Conservation (phyloP, 2,888 invertebrate genomes). For the Conistra vaccinii region DNA sequence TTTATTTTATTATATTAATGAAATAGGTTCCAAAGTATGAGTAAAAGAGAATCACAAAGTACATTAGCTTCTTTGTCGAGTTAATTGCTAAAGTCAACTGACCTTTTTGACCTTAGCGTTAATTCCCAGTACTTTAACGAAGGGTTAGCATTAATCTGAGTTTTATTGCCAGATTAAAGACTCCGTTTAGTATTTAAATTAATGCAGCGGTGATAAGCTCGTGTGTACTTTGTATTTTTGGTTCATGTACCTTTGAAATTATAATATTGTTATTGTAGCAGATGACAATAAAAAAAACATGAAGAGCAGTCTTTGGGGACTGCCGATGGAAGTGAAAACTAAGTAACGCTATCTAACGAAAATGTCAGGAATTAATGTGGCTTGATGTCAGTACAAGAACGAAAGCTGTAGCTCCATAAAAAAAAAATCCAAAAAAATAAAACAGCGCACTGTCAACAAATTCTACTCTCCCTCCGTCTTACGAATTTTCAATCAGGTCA, state of each 20-base stretch:
- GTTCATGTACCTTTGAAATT: slow-evolving; percentile 28
- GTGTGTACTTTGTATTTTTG: slow-evolving; percentile 39
- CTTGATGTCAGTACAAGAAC: no score
- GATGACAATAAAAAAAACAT: slow-evolving; percentile 6
- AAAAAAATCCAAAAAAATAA: no score
- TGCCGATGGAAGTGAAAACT: no score
- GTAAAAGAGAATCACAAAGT: slow-evolving; percentile 13
- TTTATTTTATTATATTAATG: not conserved
- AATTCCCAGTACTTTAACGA: slow-evolving; percentile 56
- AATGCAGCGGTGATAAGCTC: slow-evolving; percentile 49
- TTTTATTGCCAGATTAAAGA: slow-evolving; percentile 50
- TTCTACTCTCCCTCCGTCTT: no score
- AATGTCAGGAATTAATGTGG: no score
- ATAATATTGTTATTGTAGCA: slow-evolving; percentile 3
- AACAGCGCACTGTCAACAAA: no score
- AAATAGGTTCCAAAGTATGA: not conserved
- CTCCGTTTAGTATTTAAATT: slow-evolving; percentile 47
- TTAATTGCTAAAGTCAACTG: slow-evolving; percentile 59
- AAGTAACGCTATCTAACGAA: no score
- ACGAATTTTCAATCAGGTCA: no score
- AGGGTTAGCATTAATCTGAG: slow-evolving; percentile 59
- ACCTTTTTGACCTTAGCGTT: slow-evolving; percentile 61
- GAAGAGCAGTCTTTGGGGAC: no score
- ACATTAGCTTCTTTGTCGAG: slow-evolving; percentile 33
- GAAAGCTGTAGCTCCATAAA: no score